phyloP scores from a whole-genome alignment of 2,797 vertebrate genomes.

The Falco cherrug region DNA sequence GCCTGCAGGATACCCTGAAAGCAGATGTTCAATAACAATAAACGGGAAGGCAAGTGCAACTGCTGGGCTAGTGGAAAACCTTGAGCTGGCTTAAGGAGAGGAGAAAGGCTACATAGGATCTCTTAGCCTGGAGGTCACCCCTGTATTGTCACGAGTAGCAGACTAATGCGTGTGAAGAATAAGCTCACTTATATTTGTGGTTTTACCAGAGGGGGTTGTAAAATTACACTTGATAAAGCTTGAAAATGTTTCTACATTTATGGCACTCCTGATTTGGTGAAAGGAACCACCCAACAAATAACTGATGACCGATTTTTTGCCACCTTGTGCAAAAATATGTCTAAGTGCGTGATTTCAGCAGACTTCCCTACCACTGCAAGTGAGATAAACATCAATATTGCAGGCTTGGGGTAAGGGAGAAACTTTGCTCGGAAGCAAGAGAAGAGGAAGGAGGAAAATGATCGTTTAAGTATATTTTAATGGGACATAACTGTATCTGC shows the following conservation, averaged over 20 bases:
- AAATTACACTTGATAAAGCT: conserved; percentile 60
- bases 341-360: neutral
- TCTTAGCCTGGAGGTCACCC: conserved; percentile 23
- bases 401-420: neutral
- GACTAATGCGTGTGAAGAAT: conserved; percentile 44
- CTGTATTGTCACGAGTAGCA: conserved; percentile 16
- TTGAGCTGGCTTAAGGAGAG: neutral
- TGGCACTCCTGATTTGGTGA: conserved; percentile 43
- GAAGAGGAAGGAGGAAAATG: neutral
- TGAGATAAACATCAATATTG: neutral
- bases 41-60: neutral
- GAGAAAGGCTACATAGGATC: neutral
- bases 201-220: conserved; percentile 59
- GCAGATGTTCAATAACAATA: neutral
- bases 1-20: neutral
- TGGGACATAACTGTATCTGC: neutral
- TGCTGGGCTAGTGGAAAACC: neutral
- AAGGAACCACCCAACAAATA: conserved; percentile 54
- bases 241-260: conserved; percentile 53
- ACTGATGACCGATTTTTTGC: conserved; percentile 52
- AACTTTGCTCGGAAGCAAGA: neutral
- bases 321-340: conserved; percentile 2
- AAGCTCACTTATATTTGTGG: conserved; percentile 48
- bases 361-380: neutral
- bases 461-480: neutral